Base-by-base conservation (phyloP, 1,140 invertebrate species). In the Drosophila navojoa region DNA sequence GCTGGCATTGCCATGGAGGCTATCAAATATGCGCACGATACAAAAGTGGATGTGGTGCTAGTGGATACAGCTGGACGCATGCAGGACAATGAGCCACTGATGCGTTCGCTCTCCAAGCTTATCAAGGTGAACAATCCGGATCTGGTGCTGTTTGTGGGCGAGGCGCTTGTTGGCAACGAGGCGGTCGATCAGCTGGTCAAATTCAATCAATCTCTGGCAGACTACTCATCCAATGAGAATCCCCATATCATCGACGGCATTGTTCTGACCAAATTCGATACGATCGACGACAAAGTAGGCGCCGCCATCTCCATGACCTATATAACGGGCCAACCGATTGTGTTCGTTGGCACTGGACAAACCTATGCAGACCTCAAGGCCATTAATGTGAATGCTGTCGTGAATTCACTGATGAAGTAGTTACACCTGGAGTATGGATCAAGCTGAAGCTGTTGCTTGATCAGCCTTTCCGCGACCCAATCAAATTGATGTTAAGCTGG, bases 261-360 rank as follows among this genome's bases (percentile, higher is more conserved):
- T 77, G 98, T 99, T 4, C 93, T 99, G 2, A 99, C 98, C 10
- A 99, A 99, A 93, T 99, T 99, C 93, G 98, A 99, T 92, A 99
- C 98, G 1, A 99, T 99, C 90, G 99, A 99, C 93, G 98, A 99
- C 92, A 99, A 99, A 94, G 98, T 99, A 53, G 99, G 99, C 22
- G 99, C 99, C 57, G 98, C 99, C 47, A 98, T 99, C 80, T 99
- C 99, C 7, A 99, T 99, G 99, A 99, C 99, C 0, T 99, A 99
- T 91, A 99, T 99, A 63, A 99, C 99, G 35, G 99, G 99, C 6
- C 98, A 99, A 92, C 99, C 99, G 0, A 99, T 99, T 74, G 98
- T 99, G 25, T 99, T 99, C 93, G 99, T 99, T 25, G 99, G 99
- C 16, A 99, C 98, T 47, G 99, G 99, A 5, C 99, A 99, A 93